Conservation (phyloP, 2,888 invertebrate genomes). For the Philopedon plagiatum region DNA sequence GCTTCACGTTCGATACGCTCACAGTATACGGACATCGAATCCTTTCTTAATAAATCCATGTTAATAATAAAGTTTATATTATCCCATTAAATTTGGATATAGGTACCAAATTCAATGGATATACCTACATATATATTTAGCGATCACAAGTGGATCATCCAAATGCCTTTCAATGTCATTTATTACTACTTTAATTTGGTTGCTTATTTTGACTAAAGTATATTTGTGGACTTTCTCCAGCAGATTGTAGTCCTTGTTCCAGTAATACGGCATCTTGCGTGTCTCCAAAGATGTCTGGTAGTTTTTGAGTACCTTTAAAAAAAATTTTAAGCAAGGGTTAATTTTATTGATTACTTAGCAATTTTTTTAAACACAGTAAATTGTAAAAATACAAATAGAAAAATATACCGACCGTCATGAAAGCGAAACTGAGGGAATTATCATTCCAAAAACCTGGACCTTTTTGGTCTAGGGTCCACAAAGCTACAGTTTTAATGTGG, state of each 20-base stretch:
- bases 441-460: constrained; percentile 50
- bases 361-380: too few relatives aligned
- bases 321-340: too few relatives aligned
- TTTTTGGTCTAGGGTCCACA: constrained; percentile 64
- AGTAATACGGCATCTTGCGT: constrained; percentile 32
- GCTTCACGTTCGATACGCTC: too few relatives aligned
- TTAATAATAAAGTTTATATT: too few relatives aligned
- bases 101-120: too few relatives aligned
- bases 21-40: too few relatives aligned
- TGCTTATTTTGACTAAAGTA: constrained; percentile 15
- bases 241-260: constrained; percentile 35
- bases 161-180: constrained; percentile 45
- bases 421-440: constrained; percentile 56
- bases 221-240: background rate
- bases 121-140: constrained; percentile 52
- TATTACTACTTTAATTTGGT: constrained; percentile 41
- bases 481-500: constrained; percentile 72
- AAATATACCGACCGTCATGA: constrained; percentile 62
- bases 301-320: constrained; percentile 50
- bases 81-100: too few relatives aligned
- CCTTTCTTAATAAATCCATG: too few relatives aligned
- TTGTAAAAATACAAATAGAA: too few relatives aligned
- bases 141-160: constrained; percentile 39
- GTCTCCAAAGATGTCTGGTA: constrained; percentile 20
- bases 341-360: too few relatives aligned